Evolutionary conservation across 2,797 vertebrate genomes (phyloP).

Genomic region (Psittacula echo): DNA sequence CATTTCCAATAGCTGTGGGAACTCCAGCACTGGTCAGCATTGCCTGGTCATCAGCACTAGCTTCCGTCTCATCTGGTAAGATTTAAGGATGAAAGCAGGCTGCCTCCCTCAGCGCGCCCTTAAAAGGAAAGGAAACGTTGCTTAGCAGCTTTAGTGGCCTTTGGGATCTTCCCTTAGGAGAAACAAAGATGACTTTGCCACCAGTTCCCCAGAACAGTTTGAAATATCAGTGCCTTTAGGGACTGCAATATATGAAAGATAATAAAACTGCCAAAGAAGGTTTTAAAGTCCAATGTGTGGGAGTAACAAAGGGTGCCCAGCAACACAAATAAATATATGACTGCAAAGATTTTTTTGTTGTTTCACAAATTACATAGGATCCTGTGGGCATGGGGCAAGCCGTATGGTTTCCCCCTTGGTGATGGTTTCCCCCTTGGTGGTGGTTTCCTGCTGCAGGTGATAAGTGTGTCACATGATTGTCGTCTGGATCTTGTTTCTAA

Average conservation of each 20-base stretch:
- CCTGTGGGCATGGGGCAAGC: neutral
- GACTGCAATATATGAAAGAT: neutral
- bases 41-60: neutral
- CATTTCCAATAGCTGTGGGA: neutral
- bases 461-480: neutral
- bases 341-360: conserved; percentile 8
- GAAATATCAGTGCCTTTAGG: neutral
- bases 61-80: neutral
- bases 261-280: conserved; percentile 43
- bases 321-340: conserved; percentile 16
- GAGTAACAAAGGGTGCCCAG: conserved; percentile 21
- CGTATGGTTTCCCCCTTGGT: neutral
- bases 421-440: accelerated
- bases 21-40: neutral
- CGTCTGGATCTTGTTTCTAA: neutral
- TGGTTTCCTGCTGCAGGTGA: neutral
- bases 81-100: conserved; percentile 35
- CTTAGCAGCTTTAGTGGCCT: conserved; percentile 30
- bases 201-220: neutral
- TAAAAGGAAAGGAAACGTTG: conserved; percentile 12
- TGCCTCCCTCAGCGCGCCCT: neutral
- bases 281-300: conserved; percentile 37
- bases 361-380: neutral
- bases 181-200: conserved; percentile 18
- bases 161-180: neutral